Percentiles rank a stretch among this genome's conserved stretches.
phyloP scores from a whole-genome alignment of 2,113 vertebrate species.

The Gymnarchus niloticus region DNA sequence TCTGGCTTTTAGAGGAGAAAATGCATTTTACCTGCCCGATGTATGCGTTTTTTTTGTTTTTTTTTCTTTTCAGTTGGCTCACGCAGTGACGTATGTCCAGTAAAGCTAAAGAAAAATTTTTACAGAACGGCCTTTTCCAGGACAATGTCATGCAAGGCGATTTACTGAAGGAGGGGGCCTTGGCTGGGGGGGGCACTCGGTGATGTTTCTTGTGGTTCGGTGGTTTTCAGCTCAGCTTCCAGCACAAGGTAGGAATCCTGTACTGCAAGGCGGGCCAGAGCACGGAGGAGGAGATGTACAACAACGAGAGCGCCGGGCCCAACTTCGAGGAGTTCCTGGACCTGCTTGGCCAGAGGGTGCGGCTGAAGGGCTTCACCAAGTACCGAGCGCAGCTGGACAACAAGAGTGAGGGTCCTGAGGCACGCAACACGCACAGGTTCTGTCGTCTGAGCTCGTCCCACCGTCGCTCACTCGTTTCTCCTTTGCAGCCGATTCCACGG shows the following conservation, averaged over 20 bases:
- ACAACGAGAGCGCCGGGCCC: slow-evolving; percentile 86
- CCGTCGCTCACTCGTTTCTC: not conserved
- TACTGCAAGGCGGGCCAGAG: slow-evolving; percentile 95
- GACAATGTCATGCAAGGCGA: not conserved
- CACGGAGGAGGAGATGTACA: slow-evolving; percentile 98
- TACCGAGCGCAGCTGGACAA: slow-evolving; percentile 96
- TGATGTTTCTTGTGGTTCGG: slow-evolving; percentile 31
- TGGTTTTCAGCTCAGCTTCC: slow-evolving; percentile 89
- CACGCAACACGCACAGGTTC: not conserved
- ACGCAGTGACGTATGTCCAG: not conserved
- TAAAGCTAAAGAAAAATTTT: not conserved
- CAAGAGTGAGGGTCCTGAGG: slow-evolving; percentile 75
- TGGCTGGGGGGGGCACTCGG: not conserved
- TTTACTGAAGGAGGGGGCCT: not conserved
- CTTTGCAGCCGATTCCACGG: slow-evolving; percentile 87
- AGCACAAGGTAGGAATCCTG: slow-evolving; percentile 94
- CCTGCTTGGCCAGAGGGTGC: slow-evolving; percentile 90
- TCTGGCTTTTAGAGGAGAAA: not conserved
- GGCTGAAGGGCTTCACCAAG: slow-evolving; percentile 91
- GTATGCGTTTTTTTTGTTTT: not conserved
- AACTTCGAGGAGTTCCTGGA: slow-evolving; percentile 94
- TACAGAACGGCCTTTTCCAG: not conserved
- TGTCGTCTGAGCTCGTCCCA: not conserved
- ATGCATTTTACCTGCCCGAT: not conserved
- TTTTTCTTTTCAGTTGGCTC: not conserved